phyloP scores from a whole-genome alignment of 2,888 invertebrate genomes.

The Pilophorus perplexus region DNA sequence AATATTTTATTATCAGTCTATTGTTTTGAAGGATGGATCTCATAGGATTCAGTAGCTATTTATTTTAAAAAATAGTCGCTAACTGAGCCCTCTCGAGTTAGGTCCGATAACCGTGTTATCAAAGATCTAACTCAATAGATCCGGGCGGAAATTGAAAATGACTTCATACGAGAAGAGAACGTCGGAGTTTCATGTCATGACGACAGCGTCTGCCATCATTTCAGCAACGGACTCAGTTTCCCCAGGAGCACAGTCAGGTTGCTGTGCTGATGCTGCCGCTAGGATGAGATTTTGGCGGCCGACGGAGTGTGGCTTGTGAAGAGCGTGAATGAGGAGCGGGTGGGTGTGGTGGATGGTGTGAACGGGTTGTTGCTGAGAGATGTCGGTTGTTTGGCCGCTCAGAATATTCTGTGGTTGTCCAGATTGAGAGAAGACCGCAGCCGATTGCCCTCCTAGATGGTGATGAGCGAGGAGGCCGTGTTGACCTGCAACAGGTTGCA shows the following conservation, averaged over 20 bases:
- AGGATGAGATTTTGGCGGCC: not conserved
- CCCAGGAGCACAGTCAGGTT: not conserved
- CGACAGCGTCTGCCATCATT: no score
- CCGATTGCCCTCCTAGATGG: not conserved
- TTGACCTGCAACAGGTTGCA: not conserved
- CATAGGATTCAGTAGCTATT: no score
- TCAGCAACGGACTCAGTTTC: not conserved
- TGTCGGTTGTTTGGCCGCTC: not conserved
- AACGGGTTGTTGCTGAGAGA: not conserved
- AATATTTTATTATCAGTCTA: constrained; percentile 32
- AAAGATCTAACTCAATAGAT: constrained; percentile 21
- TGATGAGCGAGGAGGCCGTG: not conserved
- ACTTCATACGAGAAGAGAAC: not conserved
- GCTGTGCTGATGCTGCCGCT: not conserved
- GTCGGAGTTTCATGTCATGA: no score
- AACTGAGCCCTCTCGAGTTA: constrained; percentile 15
- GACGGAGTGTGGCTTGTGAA: not conserved
- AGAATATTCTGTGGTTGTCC: not conserved
- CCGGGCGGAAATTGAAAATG: constrained; percentile 14
- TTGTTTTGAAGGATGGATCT: no score
- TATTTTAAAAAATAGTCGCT: constrained; percentile 12
- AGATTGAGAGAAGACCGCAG: not conserved
- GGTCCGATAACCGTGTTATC: constrained; percentile 25
- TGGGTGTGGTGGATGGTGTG: constrained; percentile 22
- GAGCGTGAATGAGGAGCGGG: constrained; percentile 5